These are phyloP conservation scores for Lethrus apterus DNA, from an alignment of 1,140 invertebrate genomes.

Conservation along the genomic window DNA sequence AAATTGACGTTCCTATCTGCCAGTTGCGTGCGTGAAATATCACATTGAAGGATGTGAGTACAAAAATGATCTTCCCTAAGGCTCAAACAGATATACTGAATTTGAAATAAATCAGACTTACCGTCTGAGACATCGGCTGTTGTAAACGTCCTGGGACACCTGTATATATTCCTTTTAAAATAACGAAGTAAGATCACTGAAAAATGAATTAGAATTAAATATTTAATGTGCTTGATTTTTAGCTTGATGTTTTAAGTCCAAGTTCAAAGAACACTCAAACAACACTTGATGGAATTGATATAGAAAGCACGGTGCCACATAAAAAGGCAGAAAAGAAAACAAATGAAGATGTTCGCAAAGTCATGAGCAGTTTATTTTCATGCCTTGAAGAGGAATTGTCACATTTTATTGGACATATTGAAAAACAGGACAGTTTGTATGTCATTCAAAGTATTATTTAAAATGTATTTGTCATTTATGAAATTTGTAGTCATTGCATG, in stretches of 20 bases:
- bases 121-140: too few species aligned
- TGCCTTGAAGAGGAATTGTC: constrained; percentile 79
- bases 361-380: constrained; percentile 84
- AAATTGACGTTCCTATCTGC: too few species aligned
- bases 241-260: constrained; percentile 57
- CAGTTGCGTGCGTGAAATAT: too few species aligned
- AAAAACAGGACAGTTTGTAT: constrained; percentile 83
- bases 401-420: constrained; percentile 76
- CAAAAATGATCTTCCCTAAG: too few species aligned
- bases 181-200: background rate
- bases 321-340: constrained; percentile 62
- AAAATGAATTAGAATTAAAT: background rate
- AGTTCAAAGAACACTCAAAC: constrained; percentile 49
- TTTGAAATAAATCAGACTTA: too few species aligned
- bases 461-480: constrained; percentile 1
- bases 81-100: too few species aligned
- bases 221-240: constrained; percentile 10
- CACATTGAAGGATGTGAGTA: too few species aligned
- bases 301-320: constrained; percentile 41
- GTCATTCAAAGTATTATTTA: constrained; percentile 32
- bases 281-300: constrained; percentile 42
- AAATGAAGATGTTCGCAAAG: constrained; percentile 70
- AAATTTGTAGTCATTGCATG: constrained; percentile 74
- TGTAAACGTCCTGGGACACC: too few species aligned
- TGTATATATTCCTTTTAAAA: too few species aligned